A percentile compares a stretch with the other conserved stretches of the same genome.
Conservation (phyloP, 2,113 vertebrate species). For the Trogon surrucura region DNA sequence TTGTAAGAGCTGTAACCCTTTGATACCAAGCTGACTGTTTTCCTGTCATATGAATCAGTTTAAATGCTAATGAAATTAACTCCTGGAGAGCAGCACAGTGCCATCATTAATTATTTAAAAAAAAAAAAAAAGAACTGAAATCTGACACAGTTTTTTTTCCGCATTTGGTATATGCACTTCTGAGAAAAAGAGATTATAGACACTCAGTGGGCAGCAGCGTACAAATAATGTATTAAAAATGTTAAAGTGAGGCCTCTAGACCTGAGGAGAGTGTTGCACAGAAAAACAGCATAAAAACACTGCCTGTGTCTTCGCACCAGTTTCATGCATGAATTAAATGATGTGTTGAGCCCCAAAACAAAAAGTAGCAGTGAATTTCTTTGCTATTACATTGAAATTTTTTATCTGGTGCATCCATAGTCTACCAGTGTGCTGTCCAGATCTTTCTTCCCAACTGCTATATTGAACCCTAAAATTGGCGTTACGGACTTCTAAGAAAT, state of each 20-base stretch:
- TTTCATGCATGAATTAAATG: neutral
- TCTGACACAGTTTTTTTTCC: neutral
- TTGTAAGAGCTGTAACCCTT: neutral
- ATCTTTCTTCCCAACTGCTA: neutral
- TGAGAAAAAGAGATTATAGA: neutral
- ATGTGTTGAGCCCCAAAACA: neutral
- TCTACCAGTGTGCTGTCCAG: neutral
- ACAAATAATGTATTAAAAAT: neutral
- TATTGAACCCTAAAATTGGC: neutral
- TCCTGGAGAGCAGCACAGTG: neutral
- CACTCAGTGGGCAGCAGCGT: neutral
- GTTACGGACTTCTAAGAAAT: neutral
- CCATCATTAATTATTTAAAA: neutral
- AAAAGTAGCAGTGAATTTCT: neutral
- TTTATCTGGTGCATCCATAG: neutral
- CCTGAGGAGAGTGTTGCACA: neutral
- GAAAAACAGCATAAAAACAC: neutral
- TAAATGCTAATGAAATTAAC: conserved; percentile 33
- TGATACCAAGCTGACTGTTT: neutral
- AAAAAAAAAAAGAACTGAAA: neutral
- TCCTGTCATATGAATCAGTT: neutral
- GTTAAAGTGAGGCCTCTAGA: neutral
- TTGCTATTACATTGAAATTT: neutral
- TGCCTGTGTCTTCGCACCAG: neutral
- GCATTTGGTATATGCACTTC: neutral